These are phyloP conservation scores for Caenorhabditis sp. DNA, from an alignment of 2,888 invertebrate genomes.

Conservation along the genomic window DNA sequence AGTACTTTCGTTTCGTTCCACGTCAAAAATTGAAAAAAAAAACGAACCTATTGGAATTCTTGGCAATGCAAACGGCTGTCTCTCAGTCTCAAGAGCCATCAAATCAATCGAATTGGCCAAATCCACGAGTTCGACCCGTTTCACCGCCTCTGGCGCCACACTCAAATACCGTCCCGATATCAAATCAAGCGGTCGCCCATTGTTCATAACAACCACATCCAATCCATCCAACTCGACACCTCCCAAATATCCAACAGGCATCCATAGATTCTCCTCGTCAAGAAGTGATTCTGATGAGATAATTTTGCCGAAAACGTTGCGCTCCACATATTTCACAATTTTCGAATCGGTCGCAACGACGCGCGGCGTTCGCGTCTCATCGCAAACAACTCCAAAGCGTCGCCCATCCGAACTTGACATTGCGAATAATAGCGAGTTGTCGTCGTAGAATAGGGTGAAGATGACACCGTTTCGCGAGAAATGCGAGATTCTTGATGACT, in stretches of 20 bases:
- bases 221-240: slow-evolving; percentile 46
- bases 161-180: slow-evolving; percentile 42
- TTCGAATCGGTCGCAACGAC: slow-evolving; percentile 23
- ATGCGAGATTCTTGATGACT: slow-evolving; percentile 39
- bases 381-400: slow-evolving; percentile 25
- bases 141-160: slow-evolving; percentile 22
- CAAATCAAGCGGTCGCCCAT: slow-evolving; percentile 44
- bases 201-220: slow-evolving; percentile 25
- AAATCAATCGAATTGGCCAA: slow-evolving; percentile 23
- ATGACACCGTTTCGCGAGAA: slow-evolving; percentile 35
- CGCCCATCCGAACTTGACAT: slow-evolving; percentile 33
- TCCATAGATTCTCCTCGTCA: slow-evolving; percentile 9
- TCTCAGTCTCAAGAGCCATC: slow-evolving; percentile 28
- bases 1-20: too few relatives aligned
- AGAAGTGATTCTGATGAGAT: too few relatives aligned
- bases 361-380: slow-evolving; percentile 27
- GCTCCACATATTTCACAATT: slow-evolving; percentile 14
- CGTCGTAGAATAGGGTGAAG: slow-evolving; percentile 38
- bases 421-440: slow-evolving; percentile 35
- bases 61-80: slow-evolving; percentile 18
- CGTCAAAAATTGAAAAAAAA: neutral
- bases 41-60: slow-evolving; percentile 20
- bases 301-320: slow-evolving; percentile 28
- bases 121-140: slow-evolving; percentile 15
- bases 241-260: slow-evolving; percentile 43